Conservation (phyloP, 2,113 vertebrate genomes). For the Xenopus borealis region DNA sequence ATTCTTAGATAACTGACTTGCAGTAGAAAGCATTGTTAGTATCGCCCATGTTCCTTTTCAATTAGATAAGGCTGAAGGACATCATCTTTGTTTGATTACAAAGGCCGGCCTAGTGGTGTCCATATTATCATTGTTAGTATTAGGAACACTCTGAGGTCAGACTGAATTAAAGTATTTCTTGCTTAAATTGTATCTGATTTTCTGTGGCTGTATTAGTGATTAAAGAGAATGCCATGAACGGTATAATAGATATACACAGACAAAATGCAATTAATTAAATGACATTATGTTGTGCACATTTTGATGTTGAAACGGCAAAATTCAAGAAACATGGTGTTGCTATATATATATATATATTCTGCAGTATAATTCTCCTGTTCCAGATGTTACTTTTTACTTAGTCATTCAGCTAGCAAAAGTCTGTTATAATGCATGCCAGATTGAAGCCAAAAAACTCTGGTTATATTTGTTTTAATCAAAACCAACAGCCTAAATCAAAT, state of each 20-base stretch:
- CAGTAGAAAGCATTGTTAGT: slow-evolving; percentile 2
- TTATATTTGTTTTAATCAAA: too few species aligned
- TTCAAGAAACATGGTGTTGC: too few species aligned
- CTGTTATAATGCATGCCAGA: too few species aligned
- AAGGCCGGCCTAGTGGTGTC: slow-evolving; percentile 27
- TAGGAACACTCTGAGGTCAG: slow-evolving; percentile 4
- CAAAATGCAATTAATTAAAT: not conserved
- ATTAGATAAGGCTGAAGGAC: slow-evolving; percentile 40
- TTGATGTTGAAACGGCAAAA: too few species aligned
- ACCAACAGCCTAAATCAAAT: too few species aligned
- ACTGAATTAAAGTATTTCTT: slow-evolving; percentile 2
- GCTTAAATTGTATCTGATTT: slow-evolving; percentile 17
- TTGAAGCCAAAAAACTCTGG: too few species aligned
- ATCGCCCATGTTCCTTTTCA: slow-evolving; percentile 19
- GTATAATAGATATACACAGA: not conserved
- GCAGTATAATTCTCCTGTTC: too few species aligned
- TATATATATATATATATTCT: too few species aligned
- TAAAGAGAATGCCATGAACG: not conserved
- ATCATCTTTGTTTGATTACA: slow-evolving; percentile 38
- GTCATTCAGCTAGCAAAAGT: too few species aligned
- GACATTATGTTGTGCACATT: not conserved
- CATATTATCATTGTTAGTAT: slow-evolving; percentile 17
- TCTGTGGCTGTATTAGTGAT: slow-evolving; percentile 4
- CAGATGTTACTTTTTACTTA: too few species aligned
- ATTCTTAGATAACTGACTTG: slow-evolving; percentile 8